These are phyloP conservation scores for Zapus hudsonius DNA, from an alignment of 2,113 vertebrate genomes.

Conservation along the genomic window DNA sequence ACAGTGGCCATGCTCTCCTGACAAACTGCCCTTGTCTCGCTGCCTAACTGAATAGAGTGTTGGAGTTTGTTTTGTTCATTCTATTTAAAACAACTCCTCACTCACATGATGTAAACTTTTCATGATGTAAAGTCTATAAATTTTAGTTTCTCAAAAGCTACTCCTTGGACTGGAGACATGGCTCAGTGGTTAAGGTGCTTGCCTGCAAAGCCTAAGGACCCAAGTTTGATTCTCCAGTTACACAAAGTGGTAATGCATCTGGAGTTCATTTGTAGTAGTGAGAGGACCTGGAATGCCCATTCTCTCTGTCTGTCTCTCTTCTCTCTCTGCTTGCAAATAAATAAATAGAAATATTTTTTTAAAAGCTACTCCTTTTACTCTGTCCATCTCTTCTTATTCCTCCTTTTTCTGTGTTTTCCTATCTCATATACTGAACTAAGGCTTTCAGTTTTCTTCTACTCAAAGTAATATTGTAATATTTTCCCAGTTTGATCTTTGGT, in stretches of 20 bases:
- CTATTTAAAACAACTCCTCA: constrained; percentile 31
- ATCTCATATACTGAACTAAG: not conserved
- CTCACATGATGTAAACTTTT: constrained; percentile 4
- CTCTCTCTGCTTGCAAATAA: too few relatives aligned
- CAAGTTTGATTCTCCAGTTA: too few relatives aligned
- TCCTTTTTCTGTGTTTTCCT: not conserved
- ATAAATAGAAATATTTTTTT: too few relatives aligned
- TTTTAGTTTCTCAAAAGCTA: constrained; percentile 21
- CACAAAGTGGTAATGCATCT: too few relatives aligned
- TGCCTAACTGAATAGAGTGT: not conserved
- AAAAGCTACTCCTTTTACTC: not conserved
- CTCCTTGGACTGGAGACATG: too few relatives aligned
- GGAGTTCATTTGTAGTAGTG: too few relatives aligned
- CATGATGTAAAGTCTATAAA: not conserved
- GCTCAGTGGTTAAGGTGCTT: too few relatives aligned
- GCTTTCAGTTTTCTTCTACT: constrained; percentile 16
- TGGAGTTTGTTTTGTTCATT: not conserved
- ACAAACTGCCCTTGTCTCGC: not conserved
- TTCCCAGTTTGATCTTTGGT: not conserved
- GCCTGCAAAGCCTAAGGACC: too few relatives aligned
- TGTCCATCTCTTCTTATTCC: not conserved
- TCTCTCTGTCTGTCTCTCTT: too few relatives aligned
- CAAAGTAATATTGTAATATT: constrained; percentile 29
- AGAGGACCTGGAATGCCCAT: too few relatives aligned
- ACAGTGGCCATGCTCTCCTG: not conserved